A percentile compares a stretch with the other conserved stretches of the same genome.
Evolutionary conservation across 2,113 vertebrate genomes (phyloP).

Genomic region (Prionailurus viverrinus): DNA sequence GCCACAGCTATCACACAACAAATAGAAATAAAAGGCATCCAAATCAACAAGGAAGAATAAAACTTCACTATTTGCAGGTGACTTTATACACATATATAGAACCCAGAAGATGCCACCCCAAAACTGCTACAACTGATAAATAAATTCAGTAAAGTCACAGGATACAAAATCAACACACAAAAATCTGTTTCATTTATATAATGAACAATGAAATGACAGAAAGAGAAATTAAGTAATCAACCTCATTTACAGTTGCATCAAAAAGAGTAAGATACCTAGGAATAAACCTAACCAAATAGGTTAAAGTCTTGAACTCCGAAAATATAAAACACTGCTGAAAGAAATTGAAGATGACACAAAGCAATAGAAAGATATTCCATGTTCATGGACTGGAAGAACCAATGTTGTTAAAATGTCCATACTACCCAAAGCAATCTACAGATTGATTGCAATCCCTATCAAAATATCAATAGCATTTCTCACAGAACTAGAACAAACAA

Average conservation of each 20-base stretch:
- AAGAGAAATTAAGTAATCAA: too few species aligned
- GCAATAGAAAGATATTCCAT: too few species aligned
- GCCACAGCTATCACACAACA: background rate
- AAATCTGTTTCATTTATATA: too few species aligned
- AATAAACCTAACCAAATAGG: too few species aligned
- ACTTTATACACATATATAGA: background rate
- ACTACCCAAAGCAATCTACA: background rate
- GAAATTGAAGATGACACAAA: too few species aligned
- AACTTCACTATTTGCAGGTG: background rate
- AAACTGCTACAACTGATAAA: background rate
- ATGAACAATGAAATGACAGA: too few species aligned
- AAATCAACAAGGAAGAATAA: background rate
- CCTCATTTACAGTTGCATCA: too few species aligned
- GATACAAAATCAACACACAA: too few species aligned
- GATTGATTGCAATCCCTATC: background rate
- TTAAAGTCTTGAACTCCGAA: too few species aligned
- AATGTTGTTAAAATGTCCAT: background rate
- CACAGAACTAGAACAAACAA: background rate
- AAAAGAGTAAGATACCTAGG: too few species aligned
- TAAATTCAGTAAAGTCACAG: too few species aligned
- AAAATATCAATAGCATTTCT: background rate
- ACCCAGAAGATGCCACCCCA: background rate
- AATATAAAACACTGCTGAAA: too few species aligned
- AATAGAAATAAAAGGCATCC: background rate
- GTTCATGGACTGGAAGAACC: background rate